These are phyloP conservation scores for Alaudala cheleensis DNA, from an alignment of 2,113 vertebrate genomes.

Conservation along the genomic window DNA sequence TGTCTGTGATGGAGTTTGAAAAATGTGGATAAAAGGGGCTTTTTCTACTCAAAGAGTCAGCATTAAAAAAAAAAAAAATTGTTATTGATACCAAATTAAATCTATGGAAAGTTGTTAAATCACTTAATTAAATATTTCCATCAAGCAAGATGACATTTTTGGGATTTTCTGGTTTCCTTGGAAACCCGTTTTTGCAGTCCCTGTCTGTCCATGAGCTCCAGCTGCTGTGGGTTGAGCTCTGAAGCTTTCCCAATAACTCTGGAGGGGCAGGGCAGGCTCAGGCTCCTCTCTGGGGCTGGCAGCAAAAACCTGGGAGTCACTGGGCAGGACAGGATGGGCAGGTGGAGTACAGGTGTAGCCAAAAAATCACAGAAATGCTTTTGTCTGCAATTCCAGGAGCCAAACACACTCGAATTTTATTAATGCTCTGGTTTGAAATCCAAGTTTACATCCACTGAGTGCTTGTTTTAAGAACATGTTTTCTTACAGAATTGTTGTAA, in stretches of 20 bases:
- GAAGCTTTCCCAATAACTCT: background rate
- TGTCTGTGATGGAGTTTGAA: background rate
- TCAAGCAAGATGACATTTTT: background rate
- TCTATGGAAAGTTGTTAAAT: background rate
- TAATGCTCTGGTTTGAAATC: background rate
- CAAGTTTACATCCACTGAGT: background rate
- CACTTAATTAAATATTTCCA: background rate
- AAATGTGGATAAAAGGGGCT: background rate
- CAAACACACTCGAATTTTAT: background rate
- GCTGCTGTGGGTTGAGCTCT: background rate
- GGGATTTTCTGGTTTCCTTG: background rate
- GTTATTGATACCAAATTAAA: background rate
- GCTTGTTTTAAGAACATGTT: background rate
- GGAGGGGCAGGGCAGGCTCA: background rate
- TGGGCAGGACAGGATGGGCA: no score
- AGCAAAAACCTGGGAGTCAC: rapidly evolving
- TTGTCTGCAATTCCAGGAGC: background rate
- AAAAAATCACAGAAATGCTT: background rate
- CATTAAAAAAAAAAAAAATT: background rate
- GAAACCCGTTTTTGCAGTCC: background rate
- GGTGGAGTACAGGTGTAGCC: background rate
- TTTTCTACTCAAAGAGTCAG: background rate
- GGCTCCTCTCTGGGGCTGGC: background rate
- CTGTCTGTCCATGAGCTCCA: background rate
- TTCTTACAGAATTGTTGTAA: background rate